Evolutionary conservation across 2,888 invertebrate species (phyloP), one percentile per base, ranked within the genome.

Genomic region (Marronus borbonicus): DNA sequence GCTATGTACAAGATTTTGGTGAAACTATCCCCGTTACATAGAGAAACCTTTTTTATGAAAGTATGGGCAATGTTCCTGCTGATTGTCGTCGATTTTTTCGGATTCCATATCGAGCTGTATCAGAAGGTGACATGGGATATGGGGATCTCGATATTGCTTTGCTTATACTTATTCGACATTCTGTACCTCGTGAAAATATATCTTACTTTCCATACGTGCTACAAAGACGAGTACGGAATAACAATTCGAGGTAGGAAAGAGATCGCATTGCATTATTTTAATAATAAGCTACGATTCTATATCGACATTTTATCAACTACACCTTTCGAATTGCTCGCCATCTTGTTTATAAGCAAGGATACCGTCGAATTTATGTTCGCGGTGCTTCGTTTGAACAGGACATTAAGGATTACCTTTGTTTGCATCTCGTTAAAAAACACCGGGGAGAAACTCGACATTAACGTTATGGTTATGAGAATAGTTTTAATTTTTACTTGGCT

Each of bases 181-280:
- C n/a, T 83, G 44, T 83, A 79, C 76, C 8, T 83, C 14, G 50
- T 82, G 0, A 76, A 81, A 12, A 81, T 83, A 7, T 82, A 79
- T 58, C 50, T 82, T 7, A 81, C 80, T 8, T 82, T 83, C 64
- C 81, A 81, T 68, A 79, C 80, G 12, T 77, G 77, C 10, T 83
- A 78, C 68, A 80, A 81, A 49, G 80, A 84, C 58, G 82, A 82
- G 50, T 82, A 77, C 64, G 84, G 84, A n/a, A 81, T 80, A 64
- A 17, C 82, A n/a, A 75, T 83, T 2, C 78, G 50, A 0, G 76
- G 80, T 60, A 77, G 77, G 52, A 77, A 58, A 44, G 76, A 80
- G 66, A 83, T 83, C 39, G 80, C 79, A 5, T 58, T 39, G 3
- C 52, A 77, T 4, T 84, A 83, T 39, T 58, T 81, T 10, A 76